Evolutionary conservation across 2,797 vertebrate species (phyloP), one percentile per base, ranked within the genome.

Genomic region (Apogon hyalosoma): DNA sequence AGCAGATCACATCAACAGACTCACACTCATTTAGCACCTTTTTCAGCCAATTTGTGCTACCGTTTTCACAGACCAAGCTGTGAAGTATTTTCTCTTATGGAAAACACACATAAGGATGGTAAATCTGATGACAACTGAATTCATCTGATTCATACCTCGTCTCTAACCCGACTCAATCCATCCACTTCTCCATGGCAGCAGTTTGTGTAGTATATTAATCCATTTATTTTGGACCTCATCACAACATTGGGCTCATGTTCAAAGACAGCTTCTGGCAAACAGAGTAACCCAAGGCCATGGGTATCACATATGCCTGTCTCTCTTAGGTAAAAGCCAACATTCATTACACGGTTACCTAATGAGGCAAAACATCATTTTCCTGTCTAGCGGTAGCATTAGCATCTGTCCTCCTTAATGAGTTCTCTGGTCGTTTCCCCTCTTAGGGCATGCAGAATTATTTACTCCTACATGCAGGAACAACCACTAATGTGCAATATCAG

Each of bases 401-500:
- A 62, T 41, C 8, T 8, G n/a, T 62, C 43, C 52, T 7, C 13
- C 60, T 57, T 70, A 75, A 87, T 79, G 65, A 78, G 38, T 39
- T 67, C 50, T 57, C 21, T 55, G 21, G 38, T 78, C 15, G 75
- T 83, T 86, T 87, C 73, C 79, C 77, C 55, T 40, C 71, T 60
- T 47, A 50, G 14, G 28, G 77, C 58, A 52, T 7, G 16, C 21
- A 66, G 7, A 55, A 67, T 52, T 18, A 71, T 62, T 57, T 54
- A 15, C 9, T 47, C 36, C 40, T 9, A 3, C 43, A 36, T 10
- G 33, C 69, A 16, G 5, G 7, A 64, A 64, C 72, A n/a, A 63
- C 45, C 52, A 41, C 46, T 68, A 51, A 67, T 47, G 39, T 28
- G 15, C 5, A 55, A 33, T 59, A 59, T 21, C 31, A 63, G 56